Evolutionary conservation across 1,140 invertebrate species (phyloP), one percentile per base, ranked within the genome.

Genomic region (Kradibia gibbosae): DNA sequence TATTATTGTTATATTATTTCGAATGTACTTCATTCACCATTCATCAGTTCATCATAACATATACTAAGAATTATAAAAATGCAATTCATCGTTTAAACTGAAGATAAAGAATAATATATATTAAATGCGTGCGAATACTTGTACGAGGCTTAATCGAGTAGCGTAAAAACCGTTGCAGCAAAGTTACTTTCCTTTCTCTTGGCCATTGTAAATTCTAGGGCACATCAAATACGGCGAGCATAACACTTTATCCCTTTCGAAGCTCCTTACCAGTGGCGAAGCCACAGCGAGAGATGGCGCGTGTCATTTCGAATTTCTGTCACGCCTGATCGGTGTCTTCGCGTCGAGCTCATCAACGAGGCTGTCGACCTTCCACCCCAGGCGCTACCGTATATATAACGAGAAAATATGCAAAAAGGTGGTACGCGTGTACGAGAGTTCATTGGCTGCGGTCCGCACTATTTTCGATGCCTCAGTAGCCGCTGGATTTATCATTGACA

Each of bases 401-500:
- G 72, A 74, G 45, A 60, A 77, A 77, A 77, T 67, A 77, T 60
- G 73, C 75, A 77, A 67, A 77, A 77, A 77, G 39, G 60, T 45
- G 53, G 25, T 22, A 45, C 65, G 67, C 70, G 57, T 39, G 42
- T 15, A 31, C 39, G 25, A 80, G 55, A 80, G 78, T 80, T 78
- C 77, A 36, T 78, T 78, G 77, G 77, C 77, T 50, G 75, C 20
- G 42, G 20, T 20, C 39, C 42, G n/a, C 55, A 50, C 60, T 80
- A 72, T 80, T 80, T 80, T 73, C 70, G 78, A 79, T 72, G 50
- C 50, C n/a, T 11, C 45, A 70, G 62, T 48, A 70, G 77, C 39
- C n/a, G 45, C 45, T 70, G 65, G 7, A 80, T 80, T 80, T 73
- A 80, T 73, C 67, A 80, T 73, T 80, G 78, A 73, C 36, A 39